Conservation (phyloP, 2,888 invertebrate species). For the Phania funesta region DNA sequence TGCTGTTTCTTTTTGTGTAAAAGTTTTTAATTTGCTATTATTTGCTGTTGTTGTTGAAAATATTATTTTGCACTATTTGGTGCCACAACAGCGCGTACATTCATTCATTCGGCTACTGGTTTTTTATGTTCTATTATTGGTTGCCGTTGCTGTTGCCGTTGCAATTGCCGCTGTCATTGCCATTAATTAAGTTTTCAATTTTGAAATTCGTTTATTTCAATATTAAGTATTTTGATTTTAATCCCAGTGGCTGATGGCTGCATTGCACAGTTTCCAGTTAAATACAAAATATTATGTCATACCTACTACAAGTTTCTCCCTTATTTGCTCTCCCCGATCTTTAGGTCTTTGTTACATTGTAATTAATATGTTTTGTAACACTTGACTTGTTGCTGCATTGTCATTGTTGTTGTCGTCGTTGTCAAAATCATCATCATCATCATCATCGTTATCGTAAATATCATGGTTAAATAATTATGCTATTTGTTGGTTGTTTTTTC, state of each 20-base stretch:
- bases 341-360: constrained; percentile 49
- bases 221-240: constrained; percentile 31
- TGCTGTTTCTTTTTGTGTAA: not conserved
- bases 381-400: constrained; percentile 60
- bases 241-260: not conserved
- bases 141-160: constrained; percentile 16
- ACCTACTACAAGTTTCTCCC: constrained; percentile 31
- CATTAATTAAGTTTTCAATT: constrained; percentile 67
- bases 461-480: constrained; percentile 63
- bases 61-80: constrained; percentile 32
- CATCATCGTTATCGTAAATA: constrained; percentile 39
- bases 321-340: not conserved
- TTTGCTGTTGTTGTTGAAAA: not conserved
- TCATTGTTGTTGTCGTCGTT: constrained; percentile 14
- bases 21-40: not conserved
- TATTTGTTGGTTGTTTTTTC: not conserved
- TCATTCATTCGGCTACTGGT: constrained; percentile 21
- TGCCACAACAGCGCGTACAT: not conserved
- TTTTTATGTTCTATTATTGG: constrained; percentile 35
- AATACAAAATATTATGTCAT: constrained; percentile 63
- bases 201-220: constrained; percentile 53
- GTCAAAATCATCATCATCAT: constrained; percentile 32
- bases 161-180: constrained; percentile 65
- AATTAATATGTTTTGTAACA: constrained; percentile 66
- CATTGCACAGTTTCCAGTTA: constrained; percentile 24